Base-by-base conservation (phyloP, 64 coral and sea anemone genomes). In the Porites australiensis region DNA sequence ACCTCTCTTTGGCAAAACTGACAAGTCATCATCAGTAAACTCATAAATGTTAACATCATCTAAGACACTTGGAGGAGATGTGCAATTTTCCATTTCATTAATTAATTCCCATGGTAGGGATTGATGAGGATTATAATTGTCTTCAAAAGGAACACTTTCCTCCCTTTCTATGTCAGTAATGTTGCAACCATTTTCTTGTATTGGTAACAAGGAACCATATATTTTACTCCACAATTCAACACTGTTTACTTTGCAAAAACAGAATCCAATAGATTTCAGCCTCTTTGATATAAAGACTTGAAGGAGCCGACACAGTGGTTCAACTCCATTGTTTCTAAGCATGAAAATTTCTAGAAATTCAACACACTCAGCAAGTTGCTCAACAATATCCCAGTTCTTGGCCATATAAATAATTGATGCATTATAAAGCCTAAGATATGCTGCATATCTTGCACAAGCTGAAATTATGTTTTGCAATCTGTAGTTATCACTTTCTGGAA, bases 311-410 rank as follows among this genome's bases (percentile, higher is more conserved):
- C 82, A 93, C 59, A 93, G 74, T 57, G 72, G 18, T 69, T 79
- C 48, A 46, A 77, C 91, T 54, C 91, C 91, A 87, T 79, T 87
- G 20, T 93, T 74, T 75, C 82, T 68, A 16, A 93, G 53, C 23
- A 86, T 58, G 54, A 77, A 93, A 37, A 93, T 65, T 49, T 93
- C 91, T 13, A 93, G 66, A 54, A 93, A 93, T 70, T 93, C 74
- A 69, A 93, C 59, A 60, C 79, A 59, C 45, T 84, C 75, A 18
- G 74, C 91, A 87, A 93, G 75, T 52, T 87, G 45, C 12, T 70
- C 73, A 61, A 48, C 87, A 46, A 93, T 58, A 8, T 93, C 82
- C 75, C 44, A 60, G 84, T 93, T 74, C 18, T 83, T 66, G 8
- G 83, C 62, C 44, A 93, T 44, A 6, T 76, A 87, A 46, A 51